Evolutionary conservation across 2,113 vertebrate species (phyloP), one percentile per base, ranked within the genome.

Genomic region (Cyphomyrus plagiostoma): DNA sequence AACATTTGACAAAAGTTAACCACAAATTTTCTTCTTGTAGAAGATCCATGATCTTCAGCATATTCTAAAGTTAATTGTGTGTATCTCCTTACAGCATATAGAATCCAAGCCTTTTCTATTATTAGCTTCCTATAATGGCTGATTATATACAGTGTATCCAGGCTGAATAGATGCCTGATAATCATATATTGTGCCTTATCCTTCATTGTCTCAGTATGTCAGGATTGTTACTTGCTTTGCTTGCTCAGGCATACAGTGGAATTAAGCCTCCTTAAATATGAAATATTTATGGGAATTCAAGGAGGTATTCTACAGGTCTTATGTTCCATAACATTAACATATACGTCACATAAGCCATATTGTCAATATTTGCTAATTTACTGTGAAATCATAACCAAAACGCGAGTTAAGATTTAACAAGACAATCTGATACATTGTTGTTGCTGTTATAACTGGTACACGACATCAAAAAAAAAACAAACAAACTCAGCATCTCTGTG

Each of bases 161-260:
- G 97, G 95, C 91, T 95, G 94, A 94, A 95, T 94, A 90, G 90
- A 92, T 30, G 30, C 49, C 92, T 90, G 92, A 93, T 62, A 90
- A 92, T 94, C 93, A 92, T 93, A 92, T 94, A 94, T 93, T 95
- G 98, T 98, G 98, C 98, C 98, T 99, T 98, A 97, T 94, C 96
- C 91, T 93, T 90, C 80, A 56, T 92, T 95, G 95, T 95, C 95
- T 96, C 94, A 95, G 90, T 92, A 96, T 95, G 96, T 95, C 94
- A 89, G 83, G 77, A 87, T 94, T 90, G 83, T 94, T 95, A 92
- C 80, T 94, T 94, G 93, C 74, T 88, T 50, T 94, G 93, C 90
- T 91, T 93, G 88, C 92, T 91, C 94, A 92, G 95, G 94, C 94
- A 94, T 94, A 94, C 94, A 90, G 93, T 96, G 93, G 94, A 95